These are phyloP conservation scores for Pavo muticus DNA, from an alignment of 2,113 vertebrate species.

Conservation along the genomic window DNA sequence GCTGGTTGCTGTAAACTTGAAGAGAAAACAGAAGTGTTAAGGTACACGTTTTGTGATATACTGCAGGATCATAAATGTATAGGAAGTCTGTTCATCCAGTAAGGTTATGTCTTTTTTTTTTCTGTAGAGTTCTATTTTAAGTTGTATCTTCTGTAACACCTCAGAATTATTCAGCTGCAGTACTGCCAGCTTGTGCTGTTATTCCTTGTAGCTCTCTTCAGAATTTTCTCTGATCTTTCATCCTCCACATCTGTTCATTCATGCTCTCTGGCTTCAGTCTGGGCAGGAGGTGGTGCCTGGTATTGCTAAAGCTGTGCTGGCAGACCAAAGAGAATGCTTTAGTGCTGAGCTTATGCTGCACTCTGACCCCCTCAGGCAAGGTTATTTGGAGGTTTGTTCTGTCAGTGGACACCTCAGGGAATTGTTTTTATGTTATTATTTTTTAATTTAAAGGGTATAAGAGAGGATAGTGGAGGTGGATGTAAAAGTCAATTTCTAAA, in stretches of 20 bases:
- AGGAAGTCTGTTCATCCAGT: background rate
- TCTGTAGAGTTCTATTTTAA: background rate
- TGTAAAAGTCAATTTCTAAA: background rate
- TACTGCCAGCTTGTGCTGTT: background rate
- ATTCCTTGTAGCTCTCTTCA: background rate
- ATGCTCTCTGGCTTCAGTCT: accelerated
- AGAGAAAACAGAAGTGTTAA: background rate
- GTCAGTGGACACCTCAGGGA: background rate
- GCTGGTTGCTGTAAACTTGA: background rate
- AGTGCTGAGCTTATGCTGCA: background rate
- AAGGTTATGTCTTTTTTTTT: background rate
- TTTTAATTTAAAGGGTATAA: background rate
- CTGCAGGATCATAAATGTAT: background rate
- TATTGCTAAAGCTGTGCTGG: background rate
- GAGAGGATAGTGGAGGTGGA: background rate
- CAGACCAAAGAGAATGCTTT: background rate
- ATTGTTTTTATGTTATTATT: background rate
- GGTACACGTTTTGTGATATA: background rate
- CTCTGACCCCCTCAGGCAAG: background rate
- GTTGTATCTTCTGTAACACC: background rate
- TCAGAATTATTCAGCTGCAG: background rate
- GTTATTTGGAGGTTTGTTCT: background rate
- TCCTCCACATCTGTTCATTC: background rate
- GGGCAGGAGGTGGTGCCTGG: background rate
- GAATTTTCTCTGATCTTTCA: background rate